phyloP scores from a whole-genome alignment of 37 sponge, comb jelly and placozoan genomes.

The Chondrosia reniformis region DNA sequence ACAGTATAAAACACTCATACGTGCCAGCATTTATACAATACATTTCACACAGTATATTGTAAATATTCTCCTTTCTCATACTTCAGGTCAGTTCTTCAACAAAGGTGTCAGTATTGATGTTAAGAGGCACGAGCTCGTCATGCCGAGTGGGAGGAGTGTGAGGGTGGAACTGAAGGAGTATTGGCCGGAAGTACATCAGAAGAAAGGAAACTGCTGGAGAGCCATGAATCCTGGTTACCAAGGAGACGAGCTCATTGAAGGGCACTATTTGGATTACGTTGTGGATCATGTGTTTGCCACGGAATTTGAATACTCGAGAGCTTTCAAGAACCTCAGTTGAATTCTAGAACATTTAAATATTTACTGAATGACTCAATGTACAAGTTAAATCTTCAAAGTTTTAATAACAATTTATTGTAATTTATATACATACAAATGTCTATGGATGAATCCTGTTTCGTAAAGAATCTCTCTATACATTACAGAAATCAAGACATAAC shows the following conservation, averaged over 20 bases:
- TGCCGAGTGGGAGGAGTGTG: slow-evolving; percentile 23
- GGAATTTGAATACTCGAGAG: background rate
- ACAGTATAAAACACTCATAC: no score
- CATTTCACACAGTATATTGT: no score
- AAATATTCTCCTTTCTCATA: background rate
- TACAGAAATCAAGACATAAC: no score
- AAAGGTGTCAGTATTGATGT: slow-evolving; percentile 32
- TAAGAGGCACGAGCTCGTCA: slow-evolving; percentile 24
- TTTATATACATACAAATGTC: no score
- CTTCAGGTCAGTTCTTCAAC: slow-evolving; percentile 52
- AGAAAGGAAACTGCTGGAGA: slow-evolving; percentile 39
- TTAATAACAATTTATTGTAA: no score
- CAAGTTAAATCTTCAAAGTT: no score
- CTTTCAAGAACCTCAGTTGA: background rate
- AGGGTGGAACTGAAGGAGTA: background rate
- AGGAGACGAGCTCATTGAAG: slow-evolving; percentile 23
- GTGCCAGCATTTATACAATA: no score
- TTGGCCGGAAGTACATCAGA: slow-evolving; percentile 33
- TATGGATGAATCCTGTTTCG: no score
- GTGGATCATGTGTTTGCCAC: slow-evolving; percentile 31
- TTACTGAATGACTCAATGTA: no score
- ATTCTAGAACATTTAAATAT: no score
- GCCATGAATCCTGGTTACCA: slow-evolving; percentile 60
- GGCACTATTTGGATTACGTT: slow-evolving; percentile 19
- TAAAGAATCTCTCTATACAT: no score